phyloP scores from a whole-genome alignment of 92 coral and sea anemone species.

The Desmophyllum pertusum region DNA sequence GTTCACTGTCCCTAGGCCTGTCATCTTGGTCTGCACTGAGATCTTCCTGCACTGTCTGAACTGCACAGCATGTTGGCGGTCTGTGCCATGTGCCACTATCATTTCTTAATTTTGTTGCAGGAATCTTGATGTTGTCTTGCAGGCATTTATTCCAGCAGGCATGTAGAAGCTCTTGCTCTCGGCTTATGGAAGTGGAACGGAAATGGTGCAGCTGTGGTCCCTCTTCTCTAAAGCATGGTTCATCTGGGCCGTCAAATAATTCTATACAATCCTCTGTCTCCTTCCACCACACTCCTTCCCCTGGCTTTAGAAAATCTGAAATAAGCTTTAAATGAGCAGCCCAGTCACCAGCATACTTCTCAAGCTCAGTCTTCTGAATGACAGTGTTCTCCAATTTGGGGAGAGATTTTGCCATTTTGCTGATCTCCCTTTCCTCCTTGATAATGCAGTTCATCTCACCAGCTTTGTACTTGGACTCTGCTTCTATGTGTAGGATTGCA shows the following conservation, averaged over 20 bases:
- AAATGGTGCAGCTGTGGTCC: constrained; percentile 55
- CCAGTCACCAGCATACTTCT: constrained; percentile 65
- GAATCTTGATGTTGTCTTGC: background rate
- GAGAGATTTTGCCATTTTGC: constrained; percentile 46
- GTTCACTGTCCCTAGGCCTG: too few relatives aligned
- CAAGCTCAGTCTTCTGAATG: constrained; percentile 25
- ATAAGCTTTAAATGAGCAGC: constrained; percentile 44
- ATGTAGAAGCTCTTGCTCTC: background rate
- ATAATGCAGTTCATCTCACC: constrained; percentile 14
- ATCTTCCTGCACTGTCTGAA: background rate
- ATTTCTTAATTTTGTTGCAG: too few relatives aligned
- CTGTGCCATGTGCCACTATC: too few relatives aligned
- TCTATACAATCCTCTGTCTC: constrained; percentile 55
- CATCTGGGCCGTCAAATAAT: constrained; percentile 69
- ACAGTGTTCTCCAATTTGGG: constrained; percentile 48
- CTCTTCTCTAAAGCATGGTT: constrained; percentile 31
- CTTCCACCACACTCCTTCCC: constrained; percentile 67
- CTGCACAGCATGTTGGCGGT: background rate
- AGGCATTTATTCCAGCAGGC: background rate
- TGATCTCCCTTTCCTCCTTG: constrained; percentile 49
- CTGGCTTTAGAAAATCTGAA: too few relatives aligned
- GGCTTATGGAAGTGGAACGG: background rate
- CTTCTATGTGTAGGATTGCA: constrained; percentile 56
- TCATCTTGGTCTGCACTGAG: background rate
- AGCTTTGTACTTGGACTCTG: constrained; percentile 7